Evolutionary conservation across 1,140 invertebrate genomes (phyloP).

Genomic region (Apis cerana): DNA sequence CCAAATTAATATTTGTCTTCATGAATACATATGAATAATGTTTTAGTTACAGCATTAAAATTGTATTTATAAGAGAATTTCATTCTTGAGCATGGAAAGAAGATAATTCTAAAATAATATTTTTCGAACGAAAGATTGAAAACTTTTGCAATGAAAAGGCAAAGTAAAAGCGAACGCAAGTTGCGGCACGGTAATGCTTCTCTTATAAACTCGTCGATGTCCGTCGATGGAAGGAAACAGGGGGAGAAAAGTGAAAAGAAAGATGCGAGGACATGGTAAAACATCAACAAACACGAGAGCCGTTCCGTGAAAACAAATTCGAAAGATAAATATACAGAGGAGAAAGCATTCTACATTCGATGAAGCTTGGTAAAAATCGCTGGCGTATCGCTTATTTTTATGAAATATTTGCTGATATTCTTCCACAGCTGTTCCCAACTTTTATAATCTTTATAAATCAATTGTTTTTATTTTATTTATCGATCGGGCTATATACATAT

Average conservation of each 20-base stretch:
- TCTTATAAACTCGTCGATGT: slow-evolving; percentile 22
- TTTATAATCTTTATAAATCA: background rate
- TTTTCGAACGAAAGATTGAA: background rate
- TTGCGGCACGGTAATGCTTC: background rate
- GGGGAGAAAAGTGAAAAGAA: background rate
- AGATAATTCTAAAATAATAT: background rate
- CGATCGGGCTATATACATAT: no score
- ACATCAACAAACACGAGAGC: slow-evolving; percentile 14
- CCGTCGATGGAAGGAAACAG: slow-evolving; percentile 7
- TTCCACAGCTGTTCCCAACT: background rate
- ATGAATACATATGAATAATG: no score
- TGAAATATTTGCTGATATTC: background rate
- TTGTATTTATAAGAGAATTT: no score
- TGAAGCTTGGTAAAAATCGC: slow-evolving; percentile 9
- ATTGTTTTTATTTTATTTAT: background rate
- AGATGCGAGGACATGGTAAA: background rate
- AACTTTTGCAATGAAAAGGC: no score
- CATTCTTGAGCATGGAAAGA: background rate
- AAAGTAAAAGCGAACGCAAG: background rate
- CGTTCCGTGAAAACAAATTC: slow-evolving; percentile 21
- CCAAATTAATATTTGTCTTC: no score
- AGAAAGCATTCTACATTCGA: slow-evolving; percentile 8
- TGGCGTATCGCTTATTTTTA: background rate
- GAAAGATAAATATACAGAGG: slow-evolving; percentile 26
- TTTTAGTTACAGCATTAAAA: no score